phyloP scores from a whole-genome alignment of 2,797 vertebrate species.

The Sebastes cheni region DNA sequence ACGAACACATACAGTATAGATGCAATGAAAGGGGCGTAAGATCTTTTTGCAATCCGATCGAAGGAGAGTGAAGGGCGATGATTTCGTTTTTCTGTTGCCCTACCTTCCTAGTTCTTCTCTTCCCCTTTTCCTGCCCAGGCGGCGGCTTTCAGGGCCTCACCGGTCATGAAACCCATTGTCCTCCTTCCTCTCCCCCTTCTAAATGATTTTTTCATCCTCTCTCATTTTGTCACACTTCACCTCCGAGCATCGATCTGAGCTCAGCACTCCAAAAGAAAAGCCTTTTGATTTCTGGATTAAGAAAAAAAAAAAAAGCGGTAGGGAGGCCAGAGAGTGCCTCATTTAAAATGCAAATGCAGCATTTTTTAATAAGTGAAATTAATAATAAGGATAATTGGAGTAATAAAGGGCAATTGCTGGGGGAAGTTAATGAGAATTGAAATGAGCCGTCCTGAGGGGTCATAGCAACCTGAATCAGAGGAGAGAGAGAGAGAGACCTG shows the following conservation, averaged over 20 bases:
- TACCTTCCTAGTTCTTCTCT: not conserved
- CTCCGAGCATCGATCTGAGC: constrained; percentile 44
- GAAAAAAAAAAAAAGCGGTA: not conserved
- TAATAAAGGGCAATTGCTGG: constrained; percentile 72
- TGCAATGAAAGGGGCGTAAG: constrained; percentile 30
- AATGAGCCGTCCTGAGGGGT: constrained; percentile 73
- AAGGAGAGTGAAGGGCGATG: constrained; percentile 13
- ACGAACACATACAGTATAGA: constrained; percentile 33
- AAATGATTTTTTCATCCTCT: constrained; percentile 42
- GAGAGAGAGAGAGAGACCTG: not conserved
- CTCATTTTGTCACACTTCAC: constrained; percentile 59
- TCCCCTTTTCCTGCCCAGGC: not conserved
- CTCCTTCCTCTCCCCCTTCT: not conserved
- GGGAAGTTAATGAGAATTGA: constrained; percentile 74
- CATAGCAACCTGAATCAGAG: constrained; percentile 65
- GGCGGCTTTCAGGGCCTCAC: not conserved
- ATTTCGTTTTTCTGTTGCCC: not conserved
- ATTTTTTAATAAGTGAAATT: constrained; percentile 79
- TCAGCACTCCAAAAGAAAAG: constrained; percentile 19
- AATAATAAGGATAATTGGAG: constrained; percentile 76
- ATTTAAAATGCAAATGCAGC: constrained; percentile 76
- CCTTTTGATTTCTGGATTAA: constrained; percentile 29
- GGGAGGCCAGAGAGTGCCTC: constrained; percentile 30
- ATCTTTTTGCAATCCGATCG: constrained; percentile 39
- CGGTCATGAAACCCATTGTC: constrained; percentile 19